A percentile compares a stretch with the other conserved stretches of the same genome.
Evolutionary conservation across 2,113 vertebrate species (phyloP).

Genomic region (Pterophyllum scalare): DNA sequence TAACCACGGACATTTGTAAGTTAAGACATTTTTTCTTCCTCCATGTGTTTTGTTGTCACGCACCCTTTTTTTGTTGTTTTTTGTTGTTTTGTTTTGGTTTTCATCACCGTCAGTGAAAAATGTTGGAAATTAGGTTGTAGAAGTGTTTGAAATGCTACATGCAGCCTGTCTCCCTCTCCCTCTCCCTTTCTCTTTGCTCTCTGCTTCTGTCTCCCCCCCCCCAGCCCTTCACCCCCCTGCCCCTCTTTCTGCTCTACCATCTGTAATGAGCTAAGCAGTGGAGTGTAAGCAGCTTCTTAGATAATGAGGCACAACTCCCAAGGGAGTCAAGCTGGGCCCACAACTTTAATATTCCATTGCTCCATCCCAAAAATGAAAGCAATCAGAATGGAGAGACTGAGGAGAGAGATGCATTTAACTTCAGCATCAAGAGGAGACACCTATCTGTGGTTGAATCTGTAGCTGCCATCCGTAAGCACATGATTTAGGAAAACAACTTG

Average conservation of each 20-base stretch:
- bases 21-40: neutral
- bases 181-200: neutral
- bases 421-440: constrained; percentile 13
- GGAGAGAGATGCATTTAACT: constrained; percentile 2
- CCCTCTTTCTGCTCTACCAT: constrained; percentile 51
- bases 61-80: neutral
- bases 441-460: constrained; percentile 1
- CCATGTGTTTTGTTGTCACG: neutral
- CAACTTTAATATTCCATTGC: constrained; percentile 58
- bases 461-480: neutral
- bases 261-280: constrained; percentile 76
- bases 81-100: too few species aligned
- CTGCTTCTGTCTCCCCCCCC: neutral
- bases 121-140: neutral
- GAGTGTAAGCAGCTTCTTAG: constrained; percentile 76
- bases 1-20: neutral
- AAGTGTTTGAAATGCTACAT: constrained; percentile 7
- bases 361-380: constrained; percentile 63
- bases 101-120: neutral
- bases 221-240: neutral
- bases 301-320: constrained; percentile 74
- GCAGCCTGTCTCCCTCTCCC: neutral
- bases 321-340: constrained; percentile 55
- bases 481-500: constrained; percentile 19
- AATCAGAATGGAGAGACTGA: constrained; percentile 40